Conservation (phyloP, 2,113 vertebrate genomes). For the Smithornis capensis region DNA sequence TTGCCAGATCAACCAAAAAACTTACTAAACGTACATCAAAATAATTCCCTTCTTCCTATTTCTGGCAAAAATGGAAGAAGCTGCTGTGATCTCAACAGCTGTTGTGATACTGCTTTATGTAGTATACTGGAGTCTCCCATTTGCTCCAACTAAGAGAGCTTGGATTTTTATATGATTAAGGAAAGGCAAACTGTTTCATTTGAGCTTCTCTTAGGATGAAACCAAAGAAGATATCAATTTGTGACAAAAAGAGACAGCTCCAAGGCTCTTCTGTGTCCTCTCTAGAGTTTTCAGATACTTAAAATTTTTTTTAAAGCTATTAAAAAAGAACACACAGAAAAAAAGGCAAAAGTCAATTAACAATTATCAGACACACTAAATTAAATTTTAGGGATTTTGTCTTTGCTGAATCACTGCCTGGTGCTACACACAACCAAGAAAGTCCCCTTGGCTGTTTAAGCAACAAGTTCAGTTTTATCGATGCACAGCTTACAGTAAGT, state of each 20-base stretch:
- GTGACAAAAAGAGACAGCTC: neutral
- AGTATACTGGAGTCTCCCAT: neutral
- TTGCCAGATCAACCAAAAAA: neutral
- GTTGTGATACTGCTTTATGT: neutral
- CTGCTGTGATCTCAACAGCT: neutral
- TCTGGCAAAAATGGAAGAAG: neutral
- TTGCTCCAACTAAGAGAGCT: neutral
- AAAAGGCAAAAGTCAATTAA: neutral
- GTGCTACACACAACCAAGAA: neutral
- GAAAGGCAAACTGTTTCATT: neutral
- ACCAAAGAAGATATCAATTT: neutral
- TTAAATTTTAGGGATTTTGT: neutral
- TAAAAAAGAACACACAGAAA: too few species aligned
- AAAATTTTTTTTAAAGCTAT: neutral
- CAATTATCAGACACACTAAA: neutral
- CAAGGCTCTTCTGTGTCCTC: neutral
- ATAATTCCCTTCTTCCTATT: neutral
- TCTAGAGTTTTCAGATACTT: neutral
- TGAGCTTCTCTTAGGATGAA: neutral
- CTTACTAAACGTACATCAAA: neutral
- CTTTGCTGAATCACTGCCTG: neutral
- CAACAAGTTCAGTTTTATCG: neutral
- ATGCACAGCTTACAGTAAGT: neutral
- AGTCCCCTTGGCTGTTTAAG: neutral
- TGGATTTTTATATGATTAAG: neutral